A percentile compares a stretch with the other conserved stretches of the same genome.
These are phyloP conservation scores for Poeciliopsis paucimaculata DNA, from an alignment of 2,797 vertebrate species.

Conservation along the genomic window DNA sequence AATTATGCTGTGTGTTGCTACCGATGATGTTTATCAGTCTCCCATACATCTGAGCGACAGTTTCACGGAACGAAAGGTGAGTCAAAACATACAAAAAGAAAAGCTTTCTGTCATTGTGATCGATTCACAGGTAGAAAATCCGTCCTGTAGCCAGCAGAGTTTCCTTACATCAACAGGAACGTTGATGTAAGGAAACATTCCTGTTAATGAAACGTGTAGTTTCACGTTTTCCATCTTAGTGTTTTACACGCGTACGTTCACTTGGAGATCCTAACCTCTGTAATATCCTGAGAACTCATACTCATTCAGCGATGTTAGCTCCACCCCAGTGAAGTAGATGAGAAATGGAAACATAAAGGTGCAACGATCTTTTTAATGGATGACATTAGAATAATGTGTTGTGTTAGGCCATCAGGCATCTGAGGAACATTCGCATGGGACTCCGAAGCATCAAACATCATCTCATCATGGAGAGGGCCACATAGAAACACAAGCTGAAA, in stretches of 20 bases:
- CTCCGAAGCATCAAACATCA: not conserved
- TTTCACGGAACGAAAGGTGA: slow-evolving; percentile 11
- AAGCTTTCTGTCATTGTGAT: not conserved
- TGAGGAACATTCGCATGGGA: not conserved
- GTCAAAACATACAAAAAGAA: not conserved
- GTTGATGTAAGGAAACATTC: too few species aligned
- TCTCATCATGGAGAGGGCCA: slow-evolving; percentile 8
- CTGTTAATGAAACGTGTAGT: not conserved
- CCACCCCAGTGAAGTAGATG: too few species aligned
- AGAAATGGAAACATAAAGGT: not conserved
- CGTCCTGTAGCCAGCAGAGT: not conserved
- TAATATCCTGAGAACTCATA: not conserved
- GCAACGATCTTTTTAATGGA: not conserved
- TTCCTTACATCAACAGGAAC: not conserved
- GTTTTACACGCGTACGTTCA: not conserved
- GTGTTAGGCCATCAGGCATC: not conserved
- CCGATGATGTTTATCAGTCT: slow-evolving; percentile 5
- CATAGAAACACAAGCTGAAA: slow-evolving; percentile 2
- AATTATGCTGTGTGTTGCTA: not conserved
- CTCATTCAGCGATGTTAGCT: not conserved
- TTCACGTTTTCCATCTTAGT: not conserved
- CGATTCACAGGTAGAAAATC: not conserved
- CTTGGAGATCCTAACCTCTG: not conserved
- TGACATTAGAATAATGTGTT: not conserved
- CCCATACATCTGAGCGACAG: slow-evolving; percentile 7